Evolutionary conservation across 2,113 vertebrate species (phyloP).

Genomic region (Stegostoma tigrinum): DNA sequence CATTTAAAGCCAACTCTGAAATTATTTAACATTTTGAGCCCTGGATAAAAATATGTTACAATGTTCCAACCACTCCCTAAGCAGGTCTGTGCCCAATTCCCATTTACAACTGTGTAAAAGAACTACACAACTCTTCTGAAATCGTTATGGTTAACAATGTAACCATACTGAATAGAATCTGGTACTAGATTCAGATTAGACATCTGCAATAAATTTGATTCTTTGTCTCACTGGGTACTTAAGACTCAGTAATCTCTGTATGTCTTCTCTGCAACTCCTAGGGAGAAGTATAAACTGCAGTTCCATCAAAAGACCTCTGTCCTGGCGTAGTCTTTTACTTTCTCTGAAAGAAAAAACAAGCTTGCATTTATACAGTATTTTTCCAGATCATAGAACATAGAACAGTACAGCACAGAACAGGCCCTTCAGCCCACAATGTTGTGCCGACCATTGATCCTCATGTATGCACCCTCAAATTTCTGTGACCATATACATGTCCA

Average conservation of each 20-base stretch:
- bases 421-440: too few species aligned
- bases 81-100: not conserved
- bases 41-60: not conserved
- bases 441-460: too few species aligned
- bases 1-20: constrained; percentile 7
- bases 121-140: not conserved
- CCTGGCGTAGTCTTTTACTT: not conserved
- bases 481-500: too few species aligned
- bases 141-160: not conserved
- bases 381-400: too few species aligned
- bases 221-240: not conserved
- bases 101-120: not conserved
- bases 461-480: too few species aligned
- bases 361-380: not conserved
- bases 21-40: not conserved
- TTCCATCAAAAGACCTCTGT: not conserved
- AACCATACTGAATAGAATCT: not conserved
- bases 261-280: not conserved
- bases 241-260: not conserved
- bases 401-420: too few species aligned
- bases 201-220: not conserved
- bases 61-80: not conserved
- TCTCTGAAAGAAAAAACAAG: not conserved
- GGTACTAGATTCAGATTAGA: not conserved
- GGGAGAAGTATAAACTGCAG: not conserved